Conservation (phyloP, 1,140 invertebrate species). For the Drosophila albomicans region DNA sequence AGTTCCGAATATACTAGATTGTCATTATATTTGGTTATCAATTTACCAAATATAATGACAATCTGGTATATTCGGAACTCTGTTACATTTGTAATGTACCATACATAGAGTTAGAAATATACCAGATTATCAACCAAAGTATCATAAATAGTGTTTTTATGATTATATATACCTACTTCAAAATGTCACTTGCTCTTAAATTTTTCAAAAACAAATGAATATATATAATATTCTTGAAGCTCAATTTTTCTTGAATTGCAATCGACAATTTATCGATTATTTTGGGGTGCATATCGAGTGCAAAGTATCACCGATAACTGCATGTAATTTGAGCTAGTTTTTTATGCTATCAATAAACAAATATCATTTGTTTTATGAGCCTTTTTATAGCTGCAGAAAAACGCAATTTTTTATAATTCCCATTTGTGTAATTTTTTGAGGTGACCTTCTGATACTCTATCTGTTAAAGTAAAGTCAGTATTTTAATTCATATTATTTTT, state of each 20-base stretch:
- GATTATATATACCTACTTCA: too few relatives aligned
- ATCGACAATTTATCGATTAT: conserved; percentile 10
- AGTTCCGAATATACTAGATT: too few relatives aligned
- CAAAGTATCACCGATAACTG: conserved; percentile 7
- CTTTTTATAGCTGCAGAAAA: conserved; percentile 10
- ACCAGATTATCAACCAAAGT: too few relatives aligned
- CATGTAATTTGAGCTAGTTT: conserved; percentile 7
- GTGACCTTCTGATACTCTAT: not conserved
- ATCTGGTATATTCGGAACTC: too few relatives aligned
- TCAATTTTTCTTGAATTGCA: not conserved
- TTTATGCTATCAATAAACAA: conserved; percentile 21
- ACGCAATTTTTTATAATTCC: conserved; percentile 5
- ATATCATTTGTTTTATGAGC: conserved; percentile 12
- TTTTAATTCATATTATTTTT: not conserved
- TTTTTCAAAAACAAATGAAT: too few relatives aligned
- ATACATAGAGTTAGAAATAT: too few relatives aligned
- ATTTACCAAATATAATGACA: too few relatives aligned
- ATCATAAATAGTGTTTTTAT: too few relatives aligned
- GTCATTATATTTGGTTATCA: too few relatives aligned
- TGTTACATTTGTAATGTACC: too few relatives aligned
- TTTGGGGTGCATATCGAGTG: not conserved
- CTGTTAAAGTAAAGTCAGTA: not conserved
- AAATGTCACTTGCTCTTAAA: too few relatives aligned
- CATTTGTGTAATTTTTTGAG: not conserved
- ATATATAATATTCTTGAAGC: not conserved